Base-by-base conservation (phyloP, 2,797 vertebrate species). In the Melanotaenia nigrans region DNA sequence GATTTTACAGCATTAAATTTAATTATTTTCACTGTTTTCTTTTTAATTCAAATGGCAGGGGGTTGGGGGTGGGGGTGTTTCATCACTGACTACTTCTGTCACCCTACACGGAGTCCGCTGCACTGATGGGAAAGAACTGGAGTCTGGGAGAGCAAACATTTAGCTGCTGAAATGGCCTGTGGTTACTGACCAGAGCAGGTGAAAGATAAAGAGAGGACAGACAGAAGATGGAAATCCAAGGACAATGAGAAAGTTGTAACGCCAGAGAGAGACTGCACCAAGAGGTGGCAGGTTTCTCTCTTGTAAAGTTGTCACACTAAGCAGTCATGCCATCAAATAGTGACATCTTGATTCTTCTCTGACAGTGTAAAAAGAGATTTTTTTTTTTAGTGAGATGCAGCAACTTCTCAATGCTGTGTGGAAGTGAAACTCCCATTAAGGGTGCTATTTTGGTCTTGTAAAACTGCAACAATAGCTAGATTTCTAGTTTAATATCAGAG, bases 301-400 rank as follows among this genome's bases (percentile, higher is more conserved):
- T 53, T 68, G 72, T 75, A 16, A 75, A 65, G 73, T 18, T 85
- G 83, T 91, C 85, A 83, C 76, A 60, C 68, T 9, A 69, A 76
- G 77, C 64, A 56, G 84, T 67, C 35, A 5, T 20, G 64, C 78
- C 78, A 67, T 88, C 80, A 84, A 79, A 82, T 32, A 28, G 57
- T 35, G 70, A 81, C 79, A 76, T 0, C 32, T 73, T 13, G 59
- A 78, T 73, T 74, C 69, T 65, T 71, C 63, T 69, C 80, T 73
- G 77, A 73, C 84, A 81, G 78, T 72, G 45, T 72, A 62, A 82
- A 85, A 87, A 78, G 75, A 90, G 76, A 79, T 87, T 74, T 73
- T 75, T 69, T 69, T 78, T 69, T 85, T 84, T 77, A 79, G 73
- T 22, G 67, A 78, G 78, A 58, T 72, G 79, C 82, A 78, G 71